These are phyloP conservation scores for Synergus gifuensis DNA, from an alignment of 2,888 invertebrate species.

Conservation along the genomic window DNA sequence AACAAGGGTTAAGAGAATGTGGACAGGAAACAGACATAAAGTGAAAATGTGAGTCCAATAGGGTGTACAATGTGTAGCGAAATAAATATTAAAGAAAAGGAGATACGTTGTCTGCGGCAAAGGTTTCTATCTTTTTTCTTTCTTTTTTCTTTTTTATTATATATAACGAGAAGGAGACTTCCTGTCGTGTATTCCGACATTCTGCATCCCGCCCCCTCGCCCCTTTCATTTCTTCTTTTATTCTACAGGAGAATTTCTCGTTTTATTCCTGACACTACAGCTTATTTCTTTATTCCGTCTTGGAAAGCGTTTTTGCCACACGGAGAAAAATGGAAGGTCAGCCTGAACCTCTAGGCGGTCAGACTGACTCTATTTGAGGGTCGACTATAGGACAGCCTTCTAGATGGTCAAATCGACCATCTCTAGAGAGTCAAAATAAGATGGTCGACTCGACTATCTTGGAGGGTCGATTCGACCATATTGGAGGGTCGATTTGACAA, in stretches of 20 bases:
- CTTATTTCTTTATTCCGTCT: conserved; percentile 31
- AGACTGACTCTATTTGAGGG: too few species aligned
- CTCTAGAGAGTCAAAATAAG: too few species aligned
- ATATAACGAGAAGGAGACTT: conserved; percentile 15
- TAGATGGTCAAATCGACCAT: too few species aligned
- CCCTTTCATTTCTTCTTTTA: conserved; percentile 7
- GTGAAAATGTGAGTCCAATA: conserved; percentile 17
- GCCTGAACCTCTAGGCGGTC: too few species aligned
- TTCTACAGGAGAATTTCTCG: neutral
- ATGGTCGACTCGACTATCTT: too few species aligned
- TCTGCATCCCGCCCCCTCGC: neutral
- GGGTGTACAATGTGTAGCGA: neutral
- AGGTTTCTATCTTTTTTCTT: neutral
- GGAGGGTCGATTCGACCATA: too few species aligned
- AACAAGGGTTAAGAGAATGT: neutral
- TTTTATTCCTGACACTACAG: conserved; percentile 37
- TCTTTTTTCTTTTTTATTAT: neutral
- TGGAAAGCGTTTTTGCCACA: conserved; percentile 46
- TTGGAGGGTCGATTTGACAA: too few species aligned
- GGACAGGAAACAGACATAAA: conserved; percentile 10
- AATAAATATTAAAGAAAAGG: neutral
- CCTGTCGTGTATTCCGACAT: conserved; percentile 29
- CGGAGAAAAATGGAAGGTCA: too few species aligned
- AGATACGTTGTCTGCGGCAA: neutral
- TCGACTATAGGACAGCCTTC: too few species aligned